These are phyloP conservation scores for Arge pagana DNA, from an alignment of 2,888 invertebrate species.

Conservation along the genomic window DNA sequence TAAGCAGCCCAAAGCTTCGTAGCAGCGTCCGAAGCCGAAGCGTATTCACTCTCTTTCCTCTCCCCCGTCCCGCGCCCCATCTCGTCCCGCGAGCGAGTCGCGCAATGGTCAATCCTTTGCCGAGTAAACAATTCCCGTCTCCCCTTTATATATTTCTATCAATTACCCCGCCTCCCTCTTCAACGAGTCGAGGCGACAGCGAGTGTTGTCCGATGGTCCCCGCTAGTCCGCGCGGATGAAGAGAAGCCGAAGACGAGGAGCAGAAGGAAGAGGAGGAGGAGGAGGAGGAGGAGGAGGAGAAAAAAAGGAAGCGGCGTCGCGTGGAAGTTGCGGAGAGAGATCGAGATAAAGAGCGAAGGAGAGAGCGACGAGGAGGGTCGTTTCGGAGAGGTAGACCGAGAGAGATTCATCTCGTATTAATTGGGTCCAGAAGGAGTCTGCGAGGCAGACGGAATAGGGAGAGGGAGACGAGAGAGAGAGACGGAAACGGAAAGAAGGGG, in stretches of 20 bases:
- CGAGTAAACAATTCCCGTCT: constrained; percentile 44
- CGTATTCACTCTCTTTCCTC: too few species aligned
- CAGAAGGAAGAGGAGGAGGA: constrained; percentile 23
- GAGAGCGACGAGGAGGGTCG: constrained; percentile 19
- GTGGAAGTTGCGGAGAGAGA: constrained; percentile 11
- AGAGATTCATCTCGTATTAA: constrained; percentile 42
- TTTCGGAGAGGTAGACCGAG: neutral
- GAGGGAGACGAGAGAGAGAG: neutral
- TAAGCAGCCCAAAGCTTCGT: constrained; percentile 38
- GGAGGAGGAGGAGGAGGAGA: constrained; percentile 15
- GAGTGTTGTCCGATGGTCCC: constrained; percentile 25
- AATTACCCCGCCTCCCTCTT: constrained; percentile 42
- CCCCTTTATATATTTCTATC: constrained; percentile 41
- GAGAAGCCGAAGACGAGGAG: constrained; percentile 29
- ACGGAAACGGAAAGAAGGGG: too few species aligned
- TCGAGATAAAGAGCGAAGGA: constrained; percentile 6
- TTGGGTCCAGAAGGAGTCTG: constrained; percentile 36
- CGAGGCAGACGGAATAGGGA: constrained; percentile 18
- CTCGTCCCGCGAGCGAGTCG: constrained; percentile 17
- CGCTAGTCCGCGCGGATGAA: constrained; percentile 26
- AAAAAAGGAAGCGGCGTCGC: constrained; percentile 11
- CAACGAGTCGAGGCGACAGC: constrained; percentile 14
- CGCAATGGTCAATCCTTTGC: constrained; percentile 46
- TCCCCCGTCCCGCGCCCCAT: neutral
- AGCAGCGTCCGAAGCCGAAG: neutral